Evolutionary conservation across 2,888 invertebrate species (phyloP).

Genomic region (Tuta absoluta): DNA sequence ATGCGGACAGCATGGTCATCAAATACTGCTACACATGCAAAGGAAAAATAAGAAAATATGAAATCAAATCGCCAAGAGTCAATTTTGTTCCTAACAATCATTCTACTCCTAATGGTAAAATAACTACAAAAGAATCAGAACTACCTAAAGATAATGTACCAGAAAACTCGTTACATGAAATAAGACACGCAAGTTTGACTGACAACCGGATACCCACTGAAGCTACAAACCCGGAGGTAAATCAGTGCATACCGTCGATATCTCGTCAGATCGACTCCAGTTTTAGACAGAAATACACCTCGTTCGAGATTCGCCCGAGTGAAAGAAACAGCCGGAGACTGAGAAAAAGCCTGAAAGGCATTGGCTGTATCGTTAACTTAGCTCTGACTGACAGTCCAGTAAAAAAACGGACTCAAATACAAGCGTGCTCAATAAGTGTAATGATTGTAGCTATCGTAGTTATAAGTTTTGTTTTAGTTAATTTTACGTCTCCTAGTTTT

Average conservation of each 20-base stretch:
- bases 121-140: slow-evolving; percentile 31
- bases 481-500: slow-evolving; percentile 72
- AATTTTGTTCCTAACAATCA: slow-evolving; percentile 63
- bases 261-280: slow-evolving; percentile 69
- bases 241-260: slow-evolving; percentile 69
- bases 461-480: slow-evolving; percentile 76
- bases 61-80: slow-evolving; percentile 55
- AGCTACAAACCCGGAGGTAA: slow-evolving; percentile 40
- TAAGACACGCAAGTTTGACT: slow-evolving; percentile 42
- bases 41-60: slow-evolving; percentile 75
- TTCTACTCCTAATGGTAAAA: slow-evolving; percentile 66
- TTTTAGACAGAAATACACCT: slow-evolving; percentile 66
- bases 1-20: slow-evolving; percentile 54
- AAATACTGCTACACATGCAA: slow-evolving; percentile 71
- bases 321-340: slow-evolving; percentile 60
- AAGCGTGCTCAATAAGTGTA: slow-evolving; percentile 79
- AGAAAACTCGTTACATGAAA: slow-evolving; percentile 36
- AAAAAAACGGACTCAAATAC: slow-evolving; percentile 75
- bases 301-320: slow-evolving; percentile 59
- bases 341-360: slow-evolving; percentile 72
- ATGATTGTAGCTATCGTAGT: slow-evolving; percentile 77
- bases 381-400: slow-evolving; percentile 69
- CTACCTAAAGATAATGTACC: slow-evolving; percentile 31
- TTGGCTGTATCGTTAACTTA: slow-evolving; percentile 73
- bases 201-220: slow-evolving; percentile 39